phyloP scores from a whole-genome alignment of 2,888 invertebrate species.

The Drosophila cracens region DNA sequence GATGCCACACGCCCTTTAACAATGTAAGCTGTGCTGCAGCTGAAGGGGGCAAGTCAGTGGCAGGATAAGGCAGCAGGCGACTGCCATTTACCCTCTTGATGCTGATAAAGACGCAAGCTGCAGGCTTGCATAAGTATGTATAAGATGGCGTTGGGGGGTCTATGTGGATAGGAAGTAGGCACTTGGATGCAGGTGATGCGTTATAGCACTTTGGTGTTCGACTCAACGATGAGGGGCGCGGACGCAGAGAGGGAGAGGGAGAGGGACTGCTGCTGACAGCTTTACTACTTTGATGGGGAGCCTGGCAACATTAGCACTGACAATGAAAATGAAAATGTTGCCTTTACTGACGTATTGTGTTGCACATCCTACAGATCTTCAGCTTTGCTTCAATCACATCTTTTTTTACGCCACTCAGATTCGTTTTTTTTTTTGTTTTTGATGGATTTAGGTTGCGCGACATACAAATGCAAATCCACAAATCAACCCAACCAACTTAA shows the following conservation, averaged over 20 bases:
- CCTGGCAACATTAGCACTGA: constrained; percentile 42
- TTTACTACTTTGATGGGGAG: constrained; percentile 26
- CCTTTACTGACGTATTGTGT: not conserved
- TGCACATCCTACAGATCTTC: constrained; percentile 9
- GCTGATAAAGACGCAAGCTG: constrained; percentile 25
- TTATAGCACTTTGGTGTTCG: constrained; percentile 29
- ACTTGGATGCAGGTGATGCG: constrained; percentile 33
- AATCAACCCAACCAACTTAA: constrained; percentile 76
- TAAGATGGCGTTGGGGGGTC: not conserved
- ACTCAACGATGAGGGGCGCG: not conserved
- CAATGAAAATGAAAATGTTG: constrained; percentile 52
- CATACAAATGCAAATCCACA: constrained; percentile 64
- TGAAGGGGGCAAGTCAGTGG: constrained; percentile 1
- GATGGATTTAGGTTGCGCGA: constrained; percentile 2
- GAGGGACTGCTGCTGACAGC: constrained; percentile 2
- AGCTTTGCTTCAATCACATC: constrained; percentile 26
- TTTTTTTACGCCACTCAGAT: constrained; percentile 32
- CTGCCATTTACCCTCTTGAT: constrained; percentile 17
- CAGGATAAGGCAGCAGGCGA: constrained; percentile 11
- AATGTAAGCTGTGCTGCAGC: not conserved
- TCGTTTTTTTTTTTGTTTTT: not conserved
- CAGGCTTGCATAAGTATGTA: constrained; percentile 4
- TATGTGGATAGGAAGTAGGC: constrained; percentile 9
- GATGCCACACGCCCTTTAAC: not conserved
- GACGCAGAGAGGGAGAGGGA: not conserved